Percentiles rank a stretch among this genome's conserved stretches.
These are phyloP conservation scores for Lasaia peninsularis DNA, from an alignment of 1,140 invertebrate genomes.

Conservation along the genomic window DNA sequence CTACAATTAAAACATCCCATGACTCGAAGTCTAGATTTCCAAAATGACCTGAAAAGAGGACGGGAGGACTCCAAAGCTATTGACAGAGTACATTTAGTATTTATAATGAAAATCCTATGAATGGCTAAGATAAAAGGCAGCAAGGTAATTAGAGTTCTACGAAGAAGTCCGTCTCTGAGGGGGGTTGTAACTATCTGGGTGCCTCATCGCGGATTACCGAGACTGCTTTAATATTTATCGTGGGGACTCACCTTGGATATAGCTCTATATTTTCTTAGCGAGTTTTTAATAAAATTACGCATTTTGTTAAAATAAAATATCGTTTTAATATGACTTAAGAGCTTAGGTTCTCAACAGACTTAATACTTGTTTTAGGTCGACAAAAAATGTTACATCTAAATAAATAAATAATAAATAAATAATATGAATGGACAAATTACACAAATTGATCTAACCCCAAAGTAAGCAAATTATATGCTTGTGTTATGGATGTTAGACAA, in stretches of 20 bases:
- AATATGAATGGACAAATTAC: too few relatives aligned
- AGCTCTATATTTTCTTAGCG: background rate
- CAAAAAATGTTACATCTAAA: too few relatives aligned
- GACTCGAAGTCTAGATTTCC: background rate
- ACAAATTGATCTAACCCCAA: too few relatives aligned
- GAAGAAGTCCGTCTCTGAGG: background rate
- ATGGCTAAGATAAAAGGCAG: conserved; percentile 5
- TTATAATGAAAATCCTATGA: conserved; percentile 11
- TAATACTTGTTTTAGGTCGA: too few relatives aligned
- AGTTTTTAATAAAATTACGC: background rate
- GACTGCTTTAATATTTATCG: conserved; percentile 6
- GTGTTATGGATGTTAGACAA: too few relatives aligned
- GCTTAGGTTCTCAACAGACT: too few relatives aligned
- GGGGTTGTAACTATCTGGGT: background rate
- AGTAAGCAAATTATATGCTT: too few relatives aligned
- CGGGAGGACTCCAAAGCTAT: background rate
- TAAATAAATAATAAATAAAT: too few relatives aligned
- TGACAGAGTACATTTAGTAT: conserved; percentile 1
- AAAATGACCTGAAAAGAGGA: too few relatives aligned
- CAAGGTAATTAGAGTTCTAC: conserved; percentile 1
- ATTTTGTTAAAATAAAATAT: background rate
- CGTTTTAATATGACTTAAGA: background rate
- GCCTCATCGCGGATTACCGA: conserved; percentile 5
- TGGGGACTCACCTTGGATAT: background rate
- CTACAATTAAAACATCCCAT: background rate